Percentiles rank a stretch among this genome's conserved stretches.
Evolutionary conservation across 2,113 vertebrate species (phyloP).

Genomic region (Muntiacus muntjak): DNA sequence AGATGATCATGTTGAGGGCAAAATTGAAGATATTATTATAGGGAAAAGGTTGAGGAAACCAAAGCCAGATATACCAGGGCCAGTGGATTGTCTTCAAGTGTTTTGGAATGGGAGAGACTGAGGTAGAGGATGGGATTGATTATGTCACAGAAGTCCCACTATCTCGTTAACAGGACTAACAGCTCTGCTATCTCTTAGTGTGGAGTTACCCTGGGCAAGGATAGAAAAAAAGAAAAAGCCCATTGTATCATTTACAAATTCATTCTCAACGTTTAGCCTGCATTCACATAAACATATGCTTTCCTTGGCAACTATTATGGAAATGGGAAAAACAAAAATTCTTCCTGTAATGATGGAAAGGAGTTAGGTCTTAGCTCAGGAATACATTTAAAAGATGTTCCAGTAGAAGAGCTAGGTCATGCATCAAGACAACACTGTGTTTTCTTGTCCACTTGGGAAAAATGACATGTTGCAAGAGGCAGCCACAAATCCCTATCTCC

Average conservation of each 20-base stretch:
- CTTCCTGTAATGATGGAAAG: not conserved
- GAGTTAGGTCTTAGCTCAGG: not conserved
- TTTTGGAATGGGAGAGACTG: not conserved
- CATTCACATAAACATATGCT: not conserved
- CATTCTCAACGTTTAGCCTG: not conserved
- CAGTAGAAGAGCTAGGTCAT: not conserved
- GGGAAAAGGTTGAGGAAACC: not conserved
- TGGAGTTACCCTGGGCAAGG: not conserved
- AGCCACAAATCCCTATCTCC: not conserved
- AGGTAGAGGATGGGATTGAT: not conserved
- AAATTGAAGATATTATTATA: not conserved
- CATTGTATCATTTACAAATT: not conserved
- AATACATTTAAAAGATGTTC: not conserved
- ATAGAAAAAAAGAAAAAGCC: not conserved
- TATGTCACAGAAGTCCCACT: not conserved
- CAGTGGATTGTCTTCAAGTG: not conserved
- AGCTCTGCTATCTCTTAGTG: not conserved
- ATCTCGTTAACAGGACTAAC: not conserved
- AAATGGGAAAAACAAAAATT: not conserved
- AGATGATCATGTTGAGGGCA: not conserved
- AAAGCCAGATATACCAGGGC: not conserved
- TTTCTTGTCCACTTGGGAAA: not conserved
- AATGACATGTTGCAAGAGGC: not conserved
- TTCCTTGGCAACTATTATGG: not conserved
- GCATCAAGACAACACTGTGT: not conserved